Evolutionary conservation across 1,140 invertebrate genomes (phyloP), one percentile per base, ranked within the genome.

Genomic region (Alviniconcha marisindica): DNA sequence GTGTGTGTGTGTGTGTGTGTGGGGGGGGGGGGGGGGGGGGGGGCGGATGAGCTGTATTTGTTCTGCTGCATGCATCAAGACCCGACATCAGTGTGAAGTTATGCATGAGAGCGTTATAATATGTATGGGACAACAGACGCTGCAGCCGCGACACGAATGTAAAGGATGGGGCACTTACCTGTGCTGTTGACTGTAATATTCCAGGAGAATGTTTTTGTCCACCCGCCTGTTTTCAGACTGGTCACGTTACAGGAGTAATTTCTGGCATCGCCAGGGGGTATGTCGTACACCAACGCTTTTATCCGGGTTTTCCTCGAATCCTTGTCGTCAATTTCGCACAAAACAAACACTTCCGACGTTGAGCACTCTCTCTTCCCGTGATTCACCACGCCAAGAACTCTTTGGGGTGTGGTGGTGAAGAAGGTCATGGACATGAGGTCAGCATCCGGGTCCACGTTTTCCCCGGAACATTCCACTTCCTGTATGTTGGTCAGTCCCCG

Each of bases 121-220:
- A n/a, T n/a, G n/a, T n/a, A n/a, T n/a, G n/a, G n/a, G n/a, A n/a
- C n/a, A n/a, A n/a, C n/a, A n/a, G n/a, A n/a, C n/a, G n/a, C n/a
- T n/a, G n/a, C n/a, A n/a, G n/a, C n/a, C n/a, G n/a, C n/a, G n/a
- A n/a, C n/a, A n/a, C n/a, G n/a, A n/a, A n/a, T n/a, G n/a, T n/a
- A n/a, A n/a, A n/a, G n/a, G n/a, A n/a, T 21, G 60, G 36, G 12
- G 74, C 44, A 78, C 77, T 63, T n/a, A 78, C 77, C 51, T 36
- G 77, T 60, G 54, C 77, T 78, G 77, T 60, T 78, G 28, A 78
- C 54, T 4, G 36, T 21, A 24, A 78, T n/a, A 21, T 12, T 38
- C 77, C 77, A 78, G 4, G 77, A 63, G 24, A 78, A 78, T 14
- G 77, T 78, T 38, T 78, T 78, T 4, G 51, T 60, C 77, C 77